These are phyloP conservation scores for Sparus aurata DNA, from an alignment of 2,797 vertebrate species.

Conservation along the genomic window DNA sequence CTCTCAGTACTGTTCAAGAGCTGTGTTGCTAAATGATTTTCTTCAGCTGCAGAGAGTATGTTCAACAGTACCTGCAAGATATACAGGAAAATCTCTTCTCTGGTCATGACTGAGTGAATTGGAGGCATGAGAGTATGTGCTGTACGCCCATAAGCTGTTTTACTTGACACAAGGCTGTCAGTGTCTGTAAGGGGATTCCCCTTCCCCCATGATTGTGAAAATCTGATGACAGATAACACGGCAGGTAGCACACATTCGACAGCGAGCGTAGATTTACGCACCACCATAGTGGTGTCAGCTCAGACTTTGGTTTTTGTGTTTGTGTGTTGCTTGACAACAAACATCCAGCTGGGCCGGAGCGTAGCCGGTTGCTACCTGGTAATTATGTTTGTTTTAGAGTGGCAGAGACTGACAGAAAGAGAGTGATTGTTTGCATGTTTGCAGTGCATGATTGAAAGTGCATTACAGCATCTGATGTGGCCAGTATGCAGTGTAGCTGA, in stretches of 20 bases:
- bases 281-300: neutral
- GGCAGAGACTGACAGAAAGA: constrained; percentile 33
- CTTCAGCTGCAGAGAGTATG: constrained; percentile 2
- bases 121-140: constrained; percentile 43
- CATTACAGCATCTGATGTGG: constrained; percentile 48
- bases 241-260: constrained; percentile 30
- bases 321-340: constrained; percentile 26
- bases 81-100: constrained; percentile 25
- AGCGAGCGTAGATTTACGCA: neutral
- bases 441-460: constrained; percentile 20
- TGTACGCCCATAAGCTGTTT: constrained; percentile 19
- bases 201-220: constrained; percentile 24
- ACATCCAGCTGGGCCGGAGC: constrained; percentile 36
- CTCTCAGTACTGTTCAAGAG: neutral
- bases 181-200: constrained; percentile 43
- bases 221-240: constrained; percentile 41
- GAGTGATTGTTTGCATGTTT: constrained; percentile 41
- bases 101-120: constrained; percentile 47
- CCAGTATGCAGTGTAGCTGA: constrained; percentile 35
- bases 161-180: constrained; percentile 44
- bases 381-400: constrained; percentile 28
- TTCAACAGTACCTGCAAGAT: constrained; percentile 8
- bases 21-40: constrained; percentile 7
- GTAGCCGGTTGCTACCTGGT: constrained; percentile 18
- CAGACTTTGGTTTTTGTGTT: constrained; percentile 14